Base-by-base conservation (phyloP, 2,888 invertebrate genomes). In the Sicus ferrugineus region DNA sequence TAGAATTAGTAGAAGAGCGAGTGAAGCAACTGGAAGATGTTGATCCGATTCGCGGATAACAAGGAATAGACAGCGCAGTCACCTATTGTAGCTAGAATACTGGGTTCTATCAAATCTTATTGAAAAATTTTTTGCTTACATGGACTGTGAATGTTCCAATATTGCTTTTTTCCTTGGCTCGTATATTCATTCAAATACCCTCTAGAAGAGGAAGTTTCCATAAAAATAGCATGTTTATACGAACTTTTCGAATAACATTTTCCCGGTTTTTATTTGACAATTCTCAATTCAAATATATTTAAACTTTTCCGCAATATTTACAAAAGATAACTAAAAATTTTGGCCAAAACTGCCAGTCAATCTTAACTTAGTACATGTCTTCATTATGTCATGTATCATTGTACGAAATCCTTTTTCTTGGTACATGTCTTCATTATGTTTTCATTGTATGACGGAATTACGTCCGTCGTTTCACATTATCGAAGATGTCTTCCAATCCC, bases 401-500 rank as follows among this genome's bases (percentile, higher is more conserved):
- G 14, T 38, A 38, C 14, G 38, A 9, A 9, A 38, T 38, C 38
- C 38, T 38, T 38, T 14, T 38, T 7, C 38, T 9, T 14, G 38
- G 14, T 38, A 38, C 7, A 7, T 14, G 38, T 9, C 38, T 38
- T 14, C 38, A 7, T 38, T 50, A 38, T 38, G 38, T 38, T 38
- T 38, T 38, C 11, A 11, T 38, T 38, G 38, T 38, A 9, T 6
- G n/a, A n/a, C n/a, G n/a, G n/a, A 7, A 3, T 42, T 42, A 42
- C 14, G 11, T n/a, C n/a, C n/a, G 16, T n/a, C 16, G 19, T 26
- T 65, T 65, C 42, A 81, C 77, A 78, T 81, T 81, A 73, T 80
- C 81, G 69, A 77, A 79, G 59, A 79, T 70, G 19, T 75, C 74
- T 11, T 76, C 72, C 38, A 81, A 63, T 61, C 78, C 78, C 19